Evolutionary conservation across 2,113 vertebrate species (phyloP), one percentile per base, ranked within the genome.

Genomic region (Phyllopteryx taeniolatus): DNA sequence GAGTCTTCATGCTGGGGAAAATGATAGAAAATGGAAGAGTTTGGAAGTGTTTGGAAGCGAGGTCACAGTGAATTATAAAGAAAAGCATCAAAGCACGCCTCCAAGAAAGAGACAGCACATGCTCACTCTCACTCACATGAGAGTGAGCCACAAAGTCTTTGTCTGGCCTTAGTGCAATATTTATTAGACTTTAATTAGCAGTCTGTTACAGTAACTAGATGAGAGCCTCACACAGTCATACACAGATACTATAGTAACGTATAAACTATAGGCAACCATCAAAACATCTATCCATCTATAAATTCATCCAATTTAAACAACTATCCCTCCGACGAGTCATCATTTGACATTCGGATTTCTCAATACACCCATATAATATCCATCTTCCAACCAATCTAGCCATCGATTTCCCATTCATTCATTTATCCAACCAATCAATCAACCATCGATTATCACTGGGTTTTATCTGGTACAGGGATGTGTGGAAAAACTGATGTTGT

Each of bases 1-100:
- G 78, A 33, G 53, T 73, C 31, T 83, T 79, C 54, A 81, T 60
- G 56, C 70, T 57, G 49, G 22, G 35, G 54, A 33, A 83, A 80
- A 77, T 69, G 71, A 68, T 46, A 1, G 20, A 43, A 60, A 35
- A 64, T 42, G 17, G 61, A 64, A n/a, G 61, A 42, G 35, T 64
- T 64, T 39, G 46, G 77, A 71, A 79, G 67, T 77, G 70, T 72
- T 74, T 2, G 8, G 6, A 8, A 68, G 70, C 53, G 56, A 85
- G 80, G 86, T 81, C 67, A 2, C 27, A 0, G 51, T 5, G 44
- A 43, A 72, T 73, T 67, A 54, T 61, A 83, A 66, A 27, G 44
- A 46, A 63, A 47, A 66, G 64, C n/a, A 47, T 46, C 12, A 17
- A 13, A 46, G 12, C 66, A 65, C 75, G 65, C 71, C 47, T 39